Evolutionary conservation across 2,797 vertebrate genomes (phyloP), one percentile per base, ranked within the genome.

Genomic region (Hafferia zeledoni): DNA sequence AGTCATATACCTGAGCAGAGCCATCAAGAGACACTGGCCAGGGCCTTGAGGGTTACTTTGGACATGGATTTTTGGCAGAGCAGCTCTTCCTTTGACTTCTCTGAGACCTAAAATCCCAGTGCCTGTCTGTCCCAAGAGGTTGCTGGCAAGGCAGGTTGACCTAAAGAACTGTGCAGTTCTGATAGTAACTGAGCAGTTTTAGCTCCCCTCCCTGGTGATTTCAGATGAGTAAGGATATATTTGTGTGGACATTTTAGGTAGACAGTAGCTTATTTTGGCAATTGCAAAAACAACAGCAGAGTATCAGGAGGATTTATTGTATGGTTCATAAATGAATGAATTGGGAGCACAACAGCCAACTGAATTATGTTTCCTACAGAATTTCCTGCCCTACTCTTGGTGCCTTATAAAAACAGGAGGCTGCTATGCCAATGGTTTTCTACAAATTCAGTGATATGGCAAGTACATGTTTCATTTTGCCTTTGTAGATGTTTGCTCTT

Each of bases 401-500:
- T 35, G 52, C 52, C 63, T 82, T 44, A 49, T 20, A 59, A 63
- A 80, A 43, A 15, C 56, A 79, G 60, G 57, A 76, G 43, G 37
- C 55, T 72, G 31, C 84, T 87, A 41, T 31, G 31, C n/a, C 86
- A 71, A 68, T 69, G 49, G 3, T 79, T 88, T 88, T 95, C 76
- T 80, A 71, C 43, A 63, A 86, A 95, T 72, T 83, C 64, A 82
- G 95, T 75, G 76, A 83, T 89, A 95, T 22, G 68, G 78, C 46
- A 78, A 35, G 37, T 79, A 41, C 56, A 20, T 63, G 65, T 89
- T 96, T 91, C 33, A 46, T 75, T 94, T 86, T 72, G 93, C 57
- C 83, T 96, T 89, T 79, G 86, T 77, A 93, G 93, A 83, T 63
- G 35, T 91, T 71, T 85, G 80, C 61, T 87, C 74, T 31, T 75